Base-by-base conservation (phyloP, 2,113 vertebrate species). In the Melanocharis versteri region DNA sequence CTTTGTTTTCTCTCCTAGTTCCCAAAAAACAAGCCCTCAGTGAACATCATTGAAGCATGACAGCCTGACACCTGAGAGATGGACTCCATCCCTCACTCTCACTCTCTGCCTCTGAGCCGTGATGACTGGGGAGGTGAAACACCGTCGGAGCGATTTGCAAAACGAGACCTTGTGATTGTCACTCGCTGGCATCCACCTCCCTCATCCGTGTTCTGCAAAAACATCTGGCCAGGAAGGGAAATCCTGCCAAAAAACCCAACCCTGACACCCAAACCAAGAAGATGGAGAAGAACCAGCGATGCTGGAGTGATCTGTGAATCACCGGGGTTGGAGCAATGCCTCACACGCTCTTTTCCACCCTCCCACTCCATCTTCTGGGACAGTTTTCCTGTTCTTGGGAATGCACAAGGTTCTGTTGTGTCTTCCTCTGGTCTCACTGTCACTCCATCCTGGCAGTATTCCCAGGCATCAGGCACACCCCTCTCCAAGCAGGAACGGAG, bases 1-100 rank as follows among this genome's bases (percentile, higher is more conserved):
- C 83, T 95, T 93, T 57, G 78, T 51, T 69, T 89, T 75, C 77
- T 78, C 91, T 95, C 91, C 94, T 39, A 96, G 96, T 98, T 98
- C 79, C 97, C 98, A 58, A 97, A 98, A 97, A 97, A 97, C 96
- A 98, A 98, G 95, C 95, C 97, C 90, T 98, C 95, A 6, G 97
- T 97, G 97, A 98, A 97, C 27, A 97, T 98, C 96, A 97, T 96
- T 2, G 97, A 98, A 96, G 98, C 93, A 14, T 98, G 98, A 97
- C 96, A 96, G 95, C 56, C 90, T 89, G 88, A 62, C 95, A 80
- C 31, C 95, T 75, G 94, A 70, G 65, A 56, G 92, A 96, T 91
- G 90, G 95, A 95, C 95, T 97, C 85, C 93, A 69, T 94, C 94
- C 97, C 95, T 96, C 91, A 84, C 94, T 95, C 93, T 92, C 94